Conservation (phyloP, 2,888 invertebrate species). For the Melipona beecheii region DNA sequence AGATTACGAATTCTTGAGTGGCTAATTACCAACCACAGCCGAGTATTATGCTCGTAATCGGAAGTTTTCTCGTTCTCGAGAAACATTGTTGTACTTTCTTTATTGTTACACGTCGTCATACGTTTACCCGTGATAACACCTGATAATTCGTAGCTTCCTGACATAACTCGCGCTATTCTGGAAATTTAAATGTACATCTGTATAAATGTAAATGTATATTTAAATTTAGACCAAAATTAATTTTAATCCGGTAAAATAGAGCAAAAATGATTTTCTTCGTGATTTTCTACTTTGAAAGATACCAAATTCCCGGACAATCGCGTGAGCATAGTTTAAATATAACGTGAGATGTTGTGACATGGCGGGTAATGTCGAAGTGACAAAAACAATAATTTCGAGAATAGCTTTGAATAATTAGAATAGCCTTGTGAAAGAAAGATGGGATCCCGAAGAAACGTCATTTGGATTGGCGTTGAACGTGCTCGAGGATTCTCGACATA, state of each 20-base stretch:
- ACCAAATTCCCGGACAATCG: neutral
- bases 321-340: neutral
- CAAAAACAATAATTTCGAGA: neutral
- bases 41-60: neutral
- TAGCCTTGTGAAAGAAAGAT: neutral
- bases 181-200: no score
- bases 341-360: neutral
- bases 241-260: no score
- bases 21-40: neutral
- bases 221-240: no score
- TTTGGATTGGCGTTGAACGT: neutral
- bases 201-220: no score
- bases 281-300: neutral
- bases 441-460: neutral
- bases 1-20: neutral
- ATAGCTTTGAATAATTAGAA: neutral
- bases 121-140: neutral
- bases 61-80: neutral
- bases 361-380: neutral
- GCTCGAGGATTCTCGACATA: neutral
- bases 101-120: neutral
- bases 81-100: neutral
- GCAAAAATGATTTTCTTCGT: no score
- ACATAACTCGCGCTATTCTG: neutral
- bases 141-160: neutral